Conservation (phyloP, 1,140 invertebrate species). For the Drosophila varians region DNA sequence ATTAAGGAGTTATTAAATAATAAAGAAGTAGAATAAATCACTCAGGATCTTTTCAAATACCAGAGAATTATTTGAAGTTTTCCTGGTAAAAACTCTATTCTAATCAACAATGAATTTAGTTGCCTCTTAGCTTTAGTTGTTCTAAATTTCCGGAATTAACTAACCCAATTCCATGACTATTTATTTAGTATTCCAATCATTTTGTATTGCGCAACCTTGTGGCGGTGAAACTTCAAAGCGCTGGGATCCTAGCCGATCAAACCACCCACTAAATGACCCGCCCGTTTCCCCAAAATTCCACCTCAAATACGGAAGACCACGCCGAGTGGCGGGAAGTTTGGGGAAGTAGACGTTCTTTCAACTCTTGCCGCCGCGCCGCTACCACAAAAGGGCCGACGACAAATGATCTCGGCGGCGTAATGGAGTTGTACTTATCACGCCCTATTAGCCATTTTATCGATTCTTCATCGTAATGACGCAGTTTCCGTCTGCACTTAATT, state of each 20-base stretch:
- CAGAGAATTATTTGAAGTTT: too few species aligned
- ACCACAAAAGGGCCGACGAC: conserved; percentile 49
- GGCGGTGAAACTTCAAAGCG: conserved; percentile 62
- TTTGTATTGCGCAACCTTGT: conserved; percentile 41
- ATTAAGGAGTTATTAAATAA: too few species aligned
- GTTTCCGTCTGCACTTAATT: conserved; percentile 72
- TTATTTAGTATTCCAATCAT: not conserved
- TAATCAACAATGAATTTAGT: not conserved
- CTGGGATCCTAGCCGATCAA: conserved; percentile 8
- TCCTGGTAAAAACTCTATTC: not conserved
- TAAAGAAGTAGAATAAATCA: too few species aligned
- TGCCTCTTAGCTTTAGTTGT: not conserved
- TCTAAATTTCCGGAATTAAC: not conserved
- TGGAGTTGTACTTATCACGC: conserved; percentile 51
- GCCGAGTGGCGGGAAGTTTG: not conserved
- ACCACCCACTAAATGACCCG: conserved; percentile 1
- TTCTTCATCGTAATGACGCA: conserved; percentile 60
- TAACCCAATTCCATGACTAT: not conserved
- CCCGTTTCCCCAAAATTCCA: conserved; percentile 22
- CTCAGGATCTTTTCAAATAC: too few species aligned
- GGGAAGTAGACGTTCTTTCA: conserved; percentile 43
- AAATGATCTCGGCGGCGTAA: conserved; percentile 51
- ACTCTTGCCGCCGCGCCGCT: conserved; percentile 47
- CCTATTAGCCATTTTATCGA: conserved; percentile 66
- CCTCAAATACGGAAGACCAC: conserved; percentile 47